Evolutionary conservation across 2,888 invertebrate species (phyloP).

Genomic region (Ashinkailepas kermadecensis): DNA sequence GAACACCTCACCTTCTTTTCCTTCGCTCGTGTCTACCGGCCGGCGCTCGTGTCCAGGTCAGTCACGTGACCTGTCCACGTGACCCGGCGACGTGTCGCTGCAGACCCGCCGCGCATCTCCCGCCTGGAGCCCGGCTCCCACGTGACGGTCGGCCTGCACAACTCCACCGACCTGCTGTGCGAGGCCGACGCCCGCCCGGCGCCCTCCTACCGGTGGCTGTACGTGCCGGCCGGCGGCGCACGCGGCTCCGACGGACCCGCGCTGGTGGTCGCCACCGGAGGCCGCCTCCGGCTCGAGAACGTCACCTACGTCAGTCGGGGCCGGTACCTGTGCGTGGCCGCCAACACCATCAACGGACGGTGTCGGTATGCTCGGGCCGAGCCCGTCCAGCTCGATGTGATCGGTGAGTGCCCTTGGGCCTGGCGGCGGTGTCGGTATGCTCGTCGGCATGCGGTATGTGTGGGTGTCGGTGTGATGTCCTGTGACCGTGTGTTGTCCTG

Average conservation of each 20-base stretch:
- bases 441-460: too few relatives aligned
- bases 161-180: slow-evolving; percentile 72
- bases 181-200: slow-evolving; percentile 79
- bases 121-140: slow-evolving; percentile 46
- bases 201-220: slow-evolving; percentile 68
- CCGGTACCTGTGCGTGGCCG: slow-evolving; percentile 37
- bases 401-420: slow-evolving; percentile 47
- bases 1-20: too few relatives aligned
- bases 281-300: slow-evolving; percentile 39
- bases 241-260: slow-evolving; percentile 27
- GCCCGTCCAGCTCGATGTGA: slow-evolving; percentile 69
- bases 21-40: too few relatives aligned
- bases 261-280: slow-evolving; percentile 60
- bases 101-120: slow-evolving; percentile 35
- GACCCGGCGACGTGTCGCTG: too few relatives aligned
- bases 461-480: too few relatives aligned
- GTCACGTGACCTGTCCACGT: too few relatives aligned
- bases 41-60: too few relatives aligned
- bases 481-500: too few relatives aligned
- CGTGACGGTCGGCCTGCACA: slow-evolving; percentile 71
- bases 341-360: slow-evolving; percentile 37
- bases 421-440: too few relatives aligned
- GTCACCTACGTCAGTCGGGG: slow-evolving; percentile 36
- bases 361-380: slow-evolving; percentile 35
- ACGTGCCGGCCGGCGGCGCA: too few relatives aligned